phyloP scores from a whole-genome alignment of 2,113 vertebrate genomes.

The Nansenia antarctica region DNA sequence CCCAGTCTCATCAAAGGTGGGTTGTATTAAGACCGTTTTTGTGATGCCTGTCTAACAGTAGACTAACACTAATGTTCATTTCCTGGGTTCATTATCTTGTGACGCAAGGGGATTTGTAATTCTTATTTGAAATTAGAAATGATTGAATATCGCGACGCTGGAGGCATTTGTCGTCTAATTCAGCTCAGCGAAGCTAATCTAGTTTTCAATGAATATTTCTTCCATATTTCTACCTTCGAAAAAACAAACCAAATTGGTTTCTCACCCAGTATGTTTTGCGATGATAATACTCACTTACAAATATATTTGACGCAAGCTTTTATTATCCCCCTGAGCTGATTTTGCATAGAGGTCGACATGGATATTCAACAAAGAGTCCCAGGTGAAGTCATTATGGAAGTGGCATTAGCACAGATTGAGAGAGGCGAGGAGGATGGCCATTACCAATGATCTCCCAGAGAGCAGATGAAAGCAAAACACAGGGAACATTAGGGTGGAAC shows the following conservation, averaged over 20 bases:
- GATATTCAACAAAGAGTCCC: not conserved
- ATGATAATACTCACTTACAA: conserved; percentile 9
- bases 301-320: conserved; percentile 15
- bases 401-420: not conserved
- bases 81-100: conserved; percentile 6
- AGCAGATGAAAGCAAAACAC: not conserved
- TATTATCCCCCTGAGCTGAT: not conserved
- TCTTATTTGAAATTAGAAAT: conserved; percentile 22
- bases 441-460: not conserved
- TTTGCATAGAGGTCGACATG: not conserved
- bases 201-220: conserved; percentile 38
- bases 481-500: not conserved
- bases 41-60: not conserved
- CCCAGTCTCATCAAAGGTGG: no score
- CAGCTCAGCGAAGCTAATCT: conserved; percentile 43
- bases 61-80: conserved; percentile 3
- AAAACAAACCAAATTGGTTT: conserved; percentile 1
- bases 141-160: conserved; percentile 33
- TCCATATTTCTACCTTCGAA: not conserved
- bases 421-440: not conserved
- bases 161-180: conserved; percentile 26
- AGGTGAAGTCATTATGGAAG: not conserved
- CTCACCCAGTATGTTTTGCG: not conserved
- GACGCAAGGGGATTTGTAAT: conserved; percentile 7
- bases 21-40: no score